These are phyloP conservation scores for Diplodus sargus DNA, from an alignment of 2,797 vertebrate genomes.

Conservation along the genomic window DNA sequence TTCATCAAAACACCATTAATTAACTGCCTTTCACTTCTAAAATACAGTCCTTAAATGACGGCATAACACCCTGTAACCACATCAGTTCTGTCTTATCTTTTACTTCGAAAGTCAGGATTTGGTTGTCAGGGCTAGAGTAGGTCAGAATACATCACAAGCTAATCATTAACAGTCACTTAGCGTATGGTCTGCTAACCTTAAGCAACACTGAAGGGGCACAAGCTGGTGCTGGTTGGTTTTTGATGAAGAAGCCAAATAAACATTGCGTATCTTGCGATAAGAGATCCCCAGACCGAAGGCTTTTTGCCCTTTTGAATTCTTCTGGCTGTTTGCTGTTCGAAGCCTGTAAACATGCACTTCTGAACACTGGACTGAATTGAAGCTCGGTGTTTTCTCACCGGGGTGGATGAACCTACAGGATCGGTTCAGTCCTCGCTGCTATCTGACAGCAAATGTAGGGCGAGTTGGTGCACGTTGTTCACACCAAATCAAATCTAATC, in stretches of 20 bases:
- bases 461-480: not conserved
- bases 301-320: slow-evolving; percentile 64
- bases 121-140: slow-evolving; percentile 33
- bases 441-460: not conserved
- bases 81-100: slow-evolving; percentile 20
- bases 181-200: slow-evolving; percentile 1
- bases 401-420: slow-evolving; percentile 29
- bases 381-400: slow-evolving; percentile 2
- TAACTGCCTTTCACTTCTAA: not conserved
- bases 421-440: not conserved
- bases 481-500: not conserved
- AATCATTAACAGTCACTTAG: slow-evolving; percentile 67
- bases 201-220: not conserved
- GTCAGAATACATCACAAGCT: slow-evolving; percentile 52
- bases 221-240: not conserved
- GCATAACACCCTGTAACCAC: not conserved
- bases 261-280: slow-evolving; percentile 49
- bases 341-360: slow-evolving; percentile 72
- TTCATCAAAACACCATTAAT: not conserved
- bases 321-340: slow-evolving; percentile 65
- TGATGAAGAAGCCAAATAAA: slow-evolving; percentile 24
- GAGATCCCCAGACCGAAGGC: slow-evolving; percentile 26
- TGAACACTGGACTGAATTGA: slow-evolving; percentile 48
- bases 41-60: not conserved
- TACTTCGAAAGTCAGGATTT: slow-evolving; percentile 13